These are phyloP conservation scores for Argyrosomus japonicus DNA, from an alignment of 2,113 vertebrate species.

Conservation along the genomic window DNA sequence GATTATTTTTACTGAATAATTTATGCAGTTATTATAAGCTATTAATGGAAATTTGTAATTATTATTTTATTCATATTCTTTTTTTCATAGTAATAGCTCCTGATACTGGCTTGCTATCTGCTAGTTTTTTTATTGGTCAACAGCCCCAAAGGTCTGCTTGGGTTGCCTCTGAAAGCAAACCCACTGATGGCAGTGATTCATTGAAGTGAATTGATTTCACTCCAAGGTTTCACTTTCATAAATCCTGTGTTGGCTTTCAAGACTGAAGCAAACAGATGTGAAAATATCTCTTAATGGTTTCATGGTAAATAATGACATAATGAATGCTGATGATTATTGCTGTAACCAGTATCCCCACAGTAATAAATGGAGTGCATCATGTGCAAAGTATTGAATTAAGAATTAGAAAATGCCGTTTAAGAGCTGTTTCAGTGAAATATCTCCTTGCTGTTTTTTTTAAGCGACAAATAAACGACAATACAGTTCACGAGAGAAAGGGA, in stretches of 20 bases:
- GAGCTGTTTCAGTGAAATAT: background rate
- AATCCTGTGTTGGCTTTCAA: background rate
- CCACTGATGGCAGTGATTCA: background rate
- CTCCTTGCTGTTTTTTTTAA: too few species aligned
- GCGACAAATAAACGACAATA: background rate
- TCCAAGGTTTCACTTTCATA: background rate
- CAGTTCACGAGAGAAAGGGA: background rate
- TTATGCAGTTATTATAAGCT: too few species aligned
- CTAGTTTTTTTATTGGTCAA: background rate
- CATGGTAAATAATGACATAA: background rate
- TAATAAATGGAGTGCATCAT: background rate
- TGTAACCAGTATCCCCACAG: background rate
- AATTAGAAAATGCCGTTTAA: background rate
- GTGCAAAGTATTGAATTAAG: slow-evolving; percentile 4
- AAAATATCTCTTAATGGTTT: background rate
- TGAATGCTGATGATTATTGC: background rate
- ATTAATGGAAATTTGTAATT: too few species aligned
- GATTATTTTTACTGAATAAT: too few species aligned
- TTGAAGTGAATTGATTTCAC: too few species aligned
- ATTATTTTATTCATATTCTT: too few species aligned
- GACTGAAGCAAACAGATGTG: background rate
- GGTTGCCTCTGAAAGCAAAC: background rate
- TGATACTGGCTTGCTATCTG: background rate
- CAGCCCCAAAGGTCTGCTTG: background rate
- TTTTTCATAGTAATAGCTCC: too few species aligned